Base-by-base conservation (phyloP, 1,140 invertebrate species). In the Hypothenemus hampei region DNA sequence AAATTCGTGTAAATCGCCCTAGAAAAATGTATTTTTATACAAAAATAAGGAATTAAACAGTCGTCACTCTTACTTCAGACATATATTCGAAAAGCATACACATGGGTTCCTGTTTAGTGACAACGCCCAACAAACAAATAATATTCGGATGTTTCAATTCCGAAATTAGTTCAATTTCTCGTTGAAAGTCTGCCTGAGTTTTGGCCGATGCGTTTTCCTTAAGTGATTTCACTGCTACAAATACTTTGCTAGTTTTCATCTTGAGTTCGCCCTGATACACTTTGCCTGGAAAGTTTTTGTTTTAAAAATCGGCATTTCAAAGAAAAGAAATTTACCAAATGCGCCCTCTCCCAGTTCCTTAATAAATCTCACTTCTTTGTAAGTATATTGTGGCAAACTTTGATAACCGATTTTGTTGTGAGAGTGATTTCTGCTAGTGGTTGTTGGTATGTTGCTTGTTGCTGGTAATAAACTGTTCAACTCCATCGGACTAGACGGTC, bases 11-110 rank as follows among this genome's bases (percentile, higher is more conserved):
- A 98, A 73, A 74, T 98, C 93, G 2, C 94, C 94, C 67, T 91
- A 8, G 29, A 10, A 18, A 53, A 4, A 15, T 4, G 11, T 1
- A 7, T 29, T 11, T 6, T 44, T 19, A 57, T 44, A 24, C 10
- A 45, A 26, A 26, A 7, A 20, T 41, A 7, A 5, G 16, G 2
- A 11, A 13, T 13, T 22, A 50, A 13, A 23, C 45, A 19, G n/a
- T n/a, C 43, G 16, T 4, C n/a, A 40, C n/a, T n/a, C 57, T 58
- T 41, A 63, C 64, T 65, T 79, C 83, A 1, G 87, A 86, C 91
- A 94, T 96, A 68, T 93, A 96, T 71, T 97, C 94, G 75, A 97
- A 97, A 2, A 97, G 75, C 91, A 97, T 95, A 68, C 92, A 96
- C 69, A 91, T 83, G 0, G 93, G 93, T 22, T 57, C 55, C 47